Percentiles rank a stretch among this genome's conserved stretches.
These are phyloP conservation scores for Ditylenchus dipsaci DNA, from an alignment of 1,140 invertebrate genomes.

Conservation along the genomic window DNA sequence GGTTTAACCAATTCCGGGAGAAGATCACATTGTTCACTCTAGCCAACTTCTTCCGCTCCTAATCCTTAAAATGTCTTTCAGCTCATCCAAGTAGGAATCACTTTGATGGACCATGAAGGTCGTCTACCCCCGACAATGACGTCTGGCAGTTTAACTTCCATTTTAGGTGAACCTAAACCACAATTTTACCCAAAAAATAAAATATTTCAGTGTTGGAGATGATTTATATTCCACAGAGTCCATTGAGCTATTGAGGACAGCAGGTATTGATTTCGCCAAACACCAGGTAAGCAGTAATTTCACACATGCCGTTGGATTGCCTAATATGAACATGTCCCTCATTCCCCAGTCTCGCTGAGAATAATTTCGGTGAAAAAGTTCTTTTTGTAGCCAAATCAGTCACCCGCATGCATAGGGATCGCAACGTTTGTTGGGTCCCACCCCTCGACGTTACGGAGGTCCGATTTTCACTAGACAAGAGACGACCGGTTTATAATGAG, in stretches of 20 bases:
- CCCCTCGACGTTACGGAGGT: too few relatives aligned
- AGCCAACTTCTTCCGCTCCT: too few relatives aligned
- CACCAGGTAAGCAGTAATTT: constrained; percentile 20
- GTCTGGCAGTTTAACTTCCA: constrained; percentile 50
- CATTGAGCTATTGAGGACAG: constrained; percentile 32
- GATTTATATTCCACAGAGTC: constrained; percentile 42
- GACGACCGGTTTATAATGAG: too few relatives aligned
- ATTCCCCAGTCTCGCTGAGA: not conserved
- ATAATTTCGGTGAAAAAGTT: too few relatives aligned
- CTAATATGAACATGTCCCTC: not conserved
- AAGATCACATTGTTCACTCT: too few relatives aligned
- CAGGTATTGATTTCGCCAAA: constrained; percentile 39
- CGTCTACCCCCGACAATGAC: constrained; percentile 31
- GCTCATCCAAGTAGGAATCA: constrained; percentile 46
- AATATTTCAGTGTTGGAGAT: constrained; percentile 8
- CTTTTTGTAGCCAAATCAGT: too few relatives aligned
- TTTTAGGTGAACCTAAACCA: constrained; percentile 17
- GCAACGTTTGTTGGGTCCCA: too few relatives aligned
- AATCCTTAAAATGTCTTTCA: constrained; percentile 2
- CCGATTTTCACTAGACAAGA: too few relatives aligned
- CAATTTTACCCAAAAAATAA: not conserved
- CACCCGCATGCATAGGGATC: too few relatives aligned
- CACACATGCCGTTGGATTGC: not conserved
- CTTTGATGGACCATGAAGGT: constrained; percentile 36
- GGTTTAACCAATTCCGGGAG: too few relatives aligned